A percentile compares a stretch with the other conserved stretches of the same genome.
Evolutionary conservation across 2,888 invertebrate species (phyloP).

Genomic region (Drosophila subquinaria): DNA sequence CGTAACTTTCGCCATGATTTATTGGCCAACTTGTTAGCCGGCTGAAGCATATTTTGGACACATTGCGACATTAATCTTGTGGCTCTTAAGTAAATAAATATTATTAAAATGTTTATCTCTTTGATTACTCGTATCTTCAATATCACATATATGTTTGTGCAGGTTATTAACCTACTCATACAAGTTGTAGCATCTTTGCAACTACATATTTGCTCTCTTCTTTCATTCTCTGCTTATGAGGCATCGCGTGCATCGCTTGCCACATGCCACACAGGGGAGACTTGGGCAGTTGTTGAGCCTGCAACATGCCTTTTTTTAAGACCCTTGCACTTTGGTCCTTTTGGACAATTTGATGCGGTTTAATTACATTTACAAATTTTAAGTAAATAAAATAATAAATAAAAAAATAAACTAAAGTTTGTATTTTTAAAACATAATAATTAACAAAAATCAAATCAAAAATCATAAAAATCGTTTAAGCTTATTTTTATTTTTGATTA

Average conservation of each 20-base stretch:
- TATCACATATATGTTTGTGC: slow-evolving; percentile 11
- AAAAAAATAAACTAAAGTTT: no score
- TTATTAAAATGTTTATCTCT: slow-evolving; percentile 70
- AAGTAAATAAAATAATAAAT: no score
- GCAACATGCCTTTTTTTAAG: slow-evolving; percentile 19
- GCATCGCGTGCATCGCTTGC: slow-evolving; percentile 33
- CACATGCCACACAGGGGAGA: neutral
- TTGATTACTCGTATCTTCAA: slow-evolving; percentile 42
- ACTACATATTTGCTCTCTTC: slow-evolving; percentile 41
- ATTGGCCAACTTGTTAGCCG: slow-evolving; percentile 70
- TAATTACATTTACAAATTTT: no score
- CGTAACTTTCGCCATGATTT: slow-evolving; percentile 77
- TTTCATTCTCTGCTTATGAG: slow-evolving; percentile 31
- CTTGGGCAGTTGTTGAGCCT: neutral
- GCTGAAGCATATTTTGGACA: slow-evolving; percentile 26
- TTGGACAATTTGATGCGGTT: no score
- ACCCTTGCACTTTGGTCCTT: neutral
- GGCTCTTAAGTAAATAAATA: slow-evolving; percentile 57
- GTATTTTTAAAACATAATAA: no score
- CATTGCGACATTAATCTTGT: slow-evolving; percentile 69
- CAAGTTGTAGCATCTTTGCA: slow-evolving; percentile 15
- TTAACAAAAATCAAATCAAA: no score
- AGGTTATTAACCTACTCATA: slow-evolving; percentile 51
- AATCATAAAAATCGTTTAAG: no score
- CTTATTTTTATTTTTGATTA: no score